Percentiles rank a stretch among this genome's conserved stretches.
Conservation (phyloP, 2,797 vertebrate species). For the Enteromius unitaeniatus region DNA sequence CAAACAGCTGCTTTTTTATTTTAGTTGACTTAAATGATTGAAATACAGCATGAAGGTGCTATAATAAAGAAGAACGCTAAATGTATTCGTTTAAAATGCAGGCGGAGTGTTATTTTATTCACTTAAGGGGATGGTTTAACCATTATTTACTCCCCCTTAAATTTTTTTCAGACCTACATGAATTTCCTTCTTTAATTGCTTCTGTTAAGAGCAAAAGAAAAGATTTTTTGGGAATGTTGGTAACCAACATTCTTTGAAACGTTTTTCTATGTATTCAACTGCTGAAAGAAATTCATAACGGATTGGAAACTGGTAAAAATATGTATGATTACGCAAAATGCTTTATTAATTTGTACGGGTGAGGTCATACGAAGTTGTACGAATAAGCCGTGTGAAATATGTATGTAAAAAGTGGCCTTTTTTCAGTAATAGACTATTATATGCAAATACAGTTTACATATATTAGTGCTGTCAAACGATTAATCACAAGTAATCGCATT, state of each 20-base stretch:
- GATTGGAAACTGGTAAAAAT: no score
- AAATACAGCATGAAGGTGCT: neutral
- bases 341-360: no score
- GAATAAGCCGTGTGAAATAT: no score
- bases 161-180: neutral
- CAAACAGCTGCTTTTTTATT: conserved; percentile 4
- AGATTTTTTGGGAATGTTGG: neutral
- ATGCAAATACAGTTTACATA: no score
- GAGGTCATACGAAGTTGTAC: no score
- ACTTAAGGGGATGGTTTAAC: neutral
- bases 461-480: no score
- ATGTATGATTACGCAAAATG: no score
- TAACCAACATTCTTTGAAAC: neutral
- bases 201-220: neutral
- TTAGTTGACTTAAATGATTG: neutral
- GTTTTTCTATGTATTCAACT: neutral
- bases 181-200: neutral
- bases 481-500: no score
- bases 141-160: neutral
- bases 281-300: neutral
- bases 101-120: neutral
- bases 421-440: no score
- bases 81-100: neutral
- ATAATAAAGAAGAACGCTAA: neutral
- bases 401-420: no score